Conservation (phyloP, 2,888 invertebrate species). For the Drosophila engyochracea region DNA sequence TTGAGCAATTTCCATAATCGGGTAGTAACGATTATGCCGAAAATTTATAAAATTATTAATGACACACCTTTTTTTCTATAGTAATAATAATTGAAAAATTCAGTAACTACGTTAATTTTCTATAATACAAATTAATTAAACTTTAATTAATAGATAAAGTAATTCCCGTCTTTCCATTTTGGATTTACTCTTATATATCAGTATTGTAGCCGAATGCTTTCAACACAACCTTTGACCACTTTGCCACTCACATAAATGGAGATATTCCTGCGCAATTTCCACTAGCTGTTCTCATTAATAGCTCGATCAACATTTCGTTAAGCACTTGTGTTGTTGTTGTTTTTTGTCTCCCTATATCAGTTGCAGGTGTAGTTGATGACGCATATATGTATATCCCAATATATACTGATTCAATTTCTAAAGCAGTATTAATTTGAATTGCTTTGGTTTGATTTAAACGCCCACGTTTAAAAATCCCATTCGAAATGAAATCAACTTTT, state of each 20-base stretch:
- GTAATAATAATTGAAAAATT: background rate
- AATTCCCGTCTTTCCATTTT: background rate
- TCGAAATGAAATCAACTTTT: slow-evolving; percentile 30
- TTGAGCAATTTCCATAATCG: background rate
- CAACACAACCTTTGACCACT: background rate
- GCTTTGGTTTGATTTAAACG: slow-evolving; percentile 46
- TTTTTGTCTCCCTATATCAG: background rate
- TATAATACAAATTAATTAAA: background rate
- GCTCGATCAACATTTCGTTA: slow-evolving; percentile 22
- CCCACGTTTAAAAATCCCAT: slow-evolving; percentile 46
- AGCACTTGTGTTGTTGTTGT: slow-evolving; percentile 1
- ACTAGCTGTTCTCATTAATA: slow-evolving; percentile 19
- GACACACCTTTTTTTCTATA: background rate
- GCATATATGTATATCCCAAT: slow-evolving; percentile 1
- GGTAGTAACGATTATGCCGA: background rate
- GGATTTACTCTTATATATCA: background rate
- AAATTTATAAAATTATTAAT: background rate
- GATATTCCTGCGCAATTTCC: slow-evolving; percentile 18
- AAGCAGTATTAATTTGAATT: background rate
- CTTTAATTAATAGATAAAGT: background rate
- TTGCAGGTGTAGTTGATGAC: slow-evolving; percentile 28
- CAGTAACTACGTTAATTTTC: background rate
- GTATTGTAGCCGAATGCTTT: background rate
- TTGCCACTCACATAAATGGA: background rate
- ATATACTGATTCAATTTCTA: slow-evolving; percentile 33